These are phyloP conservation scores for Lytechinus pictus DNA, from an alignment of 35 echinoderm and acorn worm species.

Conservation along the genomic window DNA sequence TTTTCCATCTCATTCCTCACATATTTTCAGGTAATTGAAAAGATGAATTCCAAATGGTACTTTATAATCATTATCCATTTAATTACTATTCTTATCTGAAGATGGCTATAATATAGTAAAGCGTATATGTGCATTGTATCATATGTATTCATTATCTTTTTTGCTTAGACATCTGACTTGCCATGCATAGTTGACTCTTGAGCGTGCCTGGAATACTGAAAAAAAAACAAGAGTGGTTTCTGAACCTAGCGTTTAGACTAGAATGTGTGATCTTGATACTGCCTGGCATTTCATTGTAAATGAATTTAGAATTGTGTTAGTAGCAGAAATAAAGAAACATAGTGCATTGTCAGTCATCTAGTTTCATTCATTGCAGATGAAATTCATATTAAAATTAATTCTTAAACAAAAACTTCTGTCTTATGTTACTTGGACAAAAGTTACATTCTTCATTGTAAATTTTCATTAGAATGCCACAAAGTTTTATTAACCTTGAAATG, in stretches of 20 bases:
- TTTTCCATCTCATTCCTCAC: not conserved
- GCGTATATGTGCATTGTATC: not conserved
- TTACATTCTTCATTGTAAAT: not conserved
- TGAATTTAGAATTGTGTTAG: not conserved
- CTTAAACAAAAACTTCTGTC: not conserved
- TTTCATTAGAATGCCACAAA: not conserved
- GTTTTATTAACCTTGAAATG: not conserved
- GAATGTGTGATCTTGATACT: not conserved
- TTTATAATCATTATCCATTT: not conserved
- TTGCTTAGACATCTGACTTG: not conserved
- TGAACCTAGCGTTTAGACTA: not conserved
- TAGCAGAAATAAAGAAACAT: not conserved
- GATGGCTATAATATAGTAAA: not conserved
- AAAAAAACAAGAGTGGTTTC: not conserved
- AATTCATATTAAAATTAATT: not conserved
- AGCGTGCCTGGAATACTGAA: not conserved
- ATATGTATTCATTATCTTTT: not conserved
- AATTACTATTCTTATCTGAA: not conserved
- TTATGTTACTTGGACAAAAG: not conserved
- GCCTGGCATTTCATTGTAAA: not conserved
- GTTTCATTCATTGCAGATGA: not conserved
- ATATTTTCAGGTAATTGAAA: not conserved
- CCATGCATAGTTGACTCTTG: not conserved
- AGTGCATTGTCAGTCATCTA: not conserved
- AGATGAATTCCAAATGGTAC: not conserved